Conservation (phyloP, 2,797 vertebrate species). For the Pipistrellus pygmaeus region DNA sequence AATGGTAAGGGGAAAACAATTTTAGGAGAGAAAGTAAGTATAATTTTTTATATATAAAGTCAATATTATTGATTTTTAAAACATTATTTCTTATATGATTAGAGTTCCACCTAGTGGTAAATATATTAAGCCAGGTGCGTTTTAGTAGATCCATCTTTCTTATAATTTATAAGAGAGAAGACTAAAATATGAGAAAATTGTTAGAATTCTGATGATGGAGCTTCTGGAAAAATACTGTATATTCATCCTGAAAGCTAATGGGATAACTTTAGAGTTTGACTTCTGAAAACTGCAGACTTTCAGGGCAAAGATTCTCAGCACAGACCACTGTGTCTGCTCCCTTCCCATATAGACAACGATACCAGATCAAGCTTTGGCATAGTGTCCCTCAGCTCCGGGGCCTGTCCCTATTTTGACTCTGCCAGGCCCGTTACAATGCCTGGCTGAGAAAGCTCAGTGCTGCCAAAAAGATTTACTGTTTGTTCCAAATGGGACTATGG, state of each 20-base stretch:
- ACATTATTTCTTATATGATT: conserved; percentile 62
- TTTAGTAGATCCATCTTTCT: neutral
- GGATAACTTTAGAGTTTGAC: neutral
- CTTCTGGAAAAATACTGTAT: neutral
- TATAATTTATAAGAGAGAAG: neutral
- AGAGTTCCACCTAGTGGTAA: conserved; percentile 85
- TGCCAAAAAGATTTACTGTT: neutral
- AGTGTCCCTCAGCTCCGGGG: neutral
- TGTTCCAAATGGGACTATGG: neutral
- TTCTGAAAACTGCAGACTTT: neutral
- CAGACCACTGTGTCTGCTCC: neutral
- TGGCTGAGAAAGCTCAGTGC: neutral
- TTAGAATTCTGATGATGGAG: neutral
- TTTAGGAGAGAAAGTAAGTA: conserved; percentile 67
- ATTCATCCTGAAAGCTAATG: neutral
- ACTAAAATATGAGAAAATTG: neutral
- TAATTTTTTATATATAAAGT: conserved; percentile 55
- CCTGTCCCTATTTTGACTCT: neutral
- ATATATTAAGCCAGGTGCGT: neutral
- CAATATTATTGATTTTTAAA: conserved; percentile 17
- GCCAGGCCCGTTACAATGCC: neutral
- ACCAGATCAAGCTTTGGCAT: neutral
- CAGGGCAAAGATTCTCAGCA: neutral
- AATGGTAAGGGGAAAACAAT: conserved; percentile 51
- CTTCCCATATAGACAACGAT: neutral